phyloP scores from a whole-genome alignment of 2,797 vertebrate species.

The Hemitrygon akajei region DNA sequence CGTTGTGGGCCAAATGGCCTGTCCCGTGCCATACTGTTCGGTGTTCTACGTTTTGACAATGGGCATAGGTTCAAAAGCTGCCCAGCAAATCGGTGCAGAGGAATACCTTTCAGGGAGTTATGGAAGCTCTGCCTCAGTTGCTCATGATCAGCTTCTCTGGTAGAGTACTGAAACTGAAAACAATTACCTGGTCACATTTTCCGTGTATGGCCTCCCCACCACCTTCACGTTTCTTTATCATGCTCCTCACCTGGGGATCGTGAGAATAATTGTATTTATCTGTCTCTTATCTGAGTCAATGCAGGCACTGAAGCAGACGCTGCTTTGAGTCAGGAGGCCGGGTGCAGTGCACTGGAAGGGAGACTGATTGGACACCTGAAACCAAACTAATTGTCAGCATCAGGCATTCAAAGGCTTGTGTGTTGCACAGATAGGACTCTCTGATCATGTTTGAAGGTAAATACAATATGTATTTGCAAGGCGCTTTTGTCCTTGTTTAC shows the following conservation, averaged over 20 bases:
- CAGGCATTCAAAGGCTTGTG: not conserved
- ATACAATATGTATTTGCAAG: not conserved
- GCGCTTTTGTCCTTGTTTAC: not conserved
- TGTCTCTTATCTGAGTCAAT: not conserved
- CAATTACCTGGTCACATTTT: not conserved
- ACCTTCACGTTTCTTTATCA: no score
- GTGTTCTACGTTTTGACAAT: no score
- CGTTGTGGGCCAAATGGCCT: no score
- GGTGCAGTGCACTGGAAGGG: not conserved
- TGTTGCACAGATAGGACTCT: slow-evolving; percentile 4
- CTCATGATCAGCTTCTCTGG: not conserved
- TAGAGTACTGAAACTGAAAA: not conserved
- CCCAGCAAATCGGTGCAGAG: no score
- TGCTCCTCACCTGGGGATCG: not conserved
- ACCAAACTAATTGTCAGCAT: not conserved
- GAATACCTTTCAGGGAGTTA: no score
- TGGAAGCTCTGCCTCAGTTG: no score
- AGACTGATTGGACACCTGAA: not conserved
- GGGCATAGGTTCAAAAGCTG: no score
- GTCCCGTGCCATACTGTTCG: no score
- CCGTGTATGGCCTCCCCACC: not conserved
- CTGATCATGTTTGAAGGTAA: slow-evolving; percentile 1
- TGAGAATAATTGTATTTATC: not conserved
- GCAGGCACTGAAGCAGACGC: not conserved
- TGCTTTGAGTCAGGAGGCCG: not conserved